phyloP scores from a whole-genome alignment of 2,888 invertebrate genomes.

The Lissocephala sabroskyi region DNA sequence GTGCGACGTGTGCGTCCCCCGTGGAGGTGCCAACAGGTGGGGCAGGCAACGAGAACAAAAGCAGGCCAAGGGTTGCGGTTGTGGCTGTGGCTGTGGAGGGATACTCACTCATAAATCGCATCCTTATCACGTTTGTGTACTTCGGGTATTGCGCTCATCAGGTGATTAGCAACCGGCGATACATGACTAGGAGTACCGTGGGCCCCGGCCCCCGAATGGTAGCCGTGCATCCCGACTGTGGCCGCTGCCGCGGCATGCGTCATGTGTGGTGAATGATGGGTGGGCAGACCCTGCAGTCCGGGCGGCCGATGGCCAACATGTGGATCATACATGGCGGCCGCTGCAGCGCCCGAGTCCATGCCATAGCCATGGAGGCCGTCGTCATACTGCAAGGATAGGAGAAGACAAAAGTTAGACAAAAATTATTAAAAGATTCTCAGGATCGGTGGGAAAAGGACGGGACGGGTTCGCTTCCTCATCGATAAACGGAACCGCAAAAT shows the following conservation, averaged over 20 bases:
- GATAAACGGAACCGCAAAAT: too few relatives aligned
- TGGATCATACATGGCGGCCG: conserved; percentile 82
- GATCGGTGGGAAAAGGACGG: too few relatives aligned
- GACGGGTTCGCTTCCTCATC: too few relatives aligned
- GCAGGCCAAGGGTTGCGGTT: conserved; percentile 27
- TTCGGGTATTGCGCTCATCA: conserved; percentile 88
- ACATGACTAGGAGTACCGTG: conserved; percentile 82
- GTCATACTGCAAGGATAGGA: conserved; percentile 83
- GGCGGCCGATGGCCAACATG: conserved; percentile 79
- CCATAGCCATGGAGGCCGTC: conserved; percentile 92
- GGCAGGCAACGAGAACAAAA: conserved; percentile 8
- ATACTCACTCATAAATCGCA: conserved; percentile 97
- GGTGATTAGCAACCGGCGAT: conserved; percentile 88
- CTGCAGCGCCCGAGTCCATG: conserved; percentile 81
- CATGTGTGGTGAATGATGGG: conserved; percentile 87
- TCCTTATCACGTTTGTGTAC: conserved; percentile 98
- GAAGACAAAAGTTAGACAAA: conserved; percentile 24
- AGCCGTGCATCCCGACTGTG: conserved; percentile 76
- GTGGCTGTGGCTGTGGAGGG: conserved; percentile 20
- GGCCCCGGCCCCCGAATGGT: conserved; percentile 74
- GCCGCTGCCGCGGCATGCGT: conserved; percentile 79
- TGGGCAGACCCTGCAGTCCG: conserved; percentile 77
- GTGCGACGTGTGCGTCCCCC: too few relatives aligned
- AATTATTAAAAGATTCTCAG: conserved; percentile 4
- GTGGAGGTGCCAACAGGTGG: conserved; percentile 49